A percentile compares a stretch with the other conserved stretches of the same genome.
Conservation (phyloP, 2,113 vertebrate species). For the Eidolon helvum region DNA sequence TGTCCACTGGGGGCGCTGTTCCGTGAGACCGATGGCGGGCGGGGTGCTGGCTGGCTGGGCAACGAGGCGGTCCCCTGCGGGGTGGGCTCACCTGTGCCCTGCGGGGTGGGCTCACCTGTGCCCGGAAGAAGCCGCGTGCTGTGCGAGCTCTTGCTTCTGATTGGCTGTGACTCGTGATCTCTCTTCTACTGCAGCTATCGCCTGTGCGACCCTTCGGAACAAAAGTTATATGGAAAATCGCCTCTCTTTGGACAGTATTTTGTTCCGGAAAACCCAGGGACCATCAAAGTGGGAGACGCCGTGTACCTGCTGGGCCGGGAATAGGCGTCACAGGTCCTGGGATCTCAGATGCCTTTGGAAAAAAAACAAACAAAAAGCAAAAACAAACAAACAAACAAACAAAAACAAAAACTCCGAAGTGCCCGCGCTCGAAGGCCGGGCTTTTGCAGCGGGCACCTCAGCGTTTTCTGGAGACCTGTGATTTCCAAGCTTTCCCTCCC, state of each 20-base stretch:
- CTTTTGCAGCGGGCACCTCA: background rate
- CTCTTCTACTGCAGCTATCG: conserved; percentile 87
- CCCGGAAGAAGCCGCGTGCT: accelerated
- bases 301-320: conserved; percentile 87
- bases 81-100: accelerated
- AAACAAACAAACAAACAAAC: too few relatives aligned
- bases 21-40: background rate
- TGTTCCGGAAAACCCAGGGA: conserved; percentile 86
- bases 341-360: background rate
- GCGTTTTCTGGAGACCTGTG: background rate
- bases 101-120: background rate
- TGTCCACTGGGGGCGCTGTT: accelerated
- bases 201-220: conserved; percentile 86
- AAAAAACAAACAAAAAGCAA: too few relatives aligned
- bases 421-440: accelerated
- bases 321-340: background rate
- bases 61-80: accelerated
- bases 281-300: conserved; percentile 88
- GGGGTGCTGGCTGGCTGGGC: accelerated
- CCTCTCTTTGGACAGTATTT: conserved; percentile 92
- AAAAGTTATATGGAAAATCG: conserved; percentile 83
- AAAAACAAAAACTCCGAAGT: background rate
- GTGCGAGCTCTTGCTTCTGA: background rate
- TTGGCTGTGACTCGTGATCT: background rate
- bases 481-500: background rate